Evolutionary conservation across 2,113 vertebrate species (phyloP).

Genomic region (Peromyscus leucopus): DNA sequence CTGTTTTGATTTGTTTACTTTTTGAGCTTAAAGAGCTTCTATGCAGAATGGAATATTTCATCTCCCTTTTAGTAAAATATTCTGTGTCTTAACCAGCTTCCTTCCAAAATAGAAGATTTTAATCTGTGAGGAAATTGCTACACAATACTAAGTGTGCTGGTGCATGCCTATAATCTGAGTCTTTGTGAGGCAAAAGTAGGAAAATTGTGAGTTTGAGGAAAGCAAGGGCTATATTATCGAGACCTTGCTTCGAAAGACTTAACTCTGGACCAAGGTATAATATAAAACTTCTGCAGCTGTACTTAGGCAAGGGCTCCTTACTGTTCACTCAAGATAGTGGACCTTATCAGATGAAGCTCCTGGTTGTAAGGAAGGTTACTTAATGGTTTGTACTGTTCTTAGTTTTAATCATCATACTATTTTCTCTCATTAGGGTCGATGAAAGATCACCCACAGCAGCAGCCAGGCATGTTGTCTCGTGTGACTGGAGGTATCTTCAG

Average conservation of each 20-base stretch:
- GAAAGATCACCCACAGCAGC: constrained; percentile 94
- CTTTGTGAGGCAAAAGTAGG: background rate
- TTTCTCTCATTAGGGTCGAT: constrained; percentile 87
- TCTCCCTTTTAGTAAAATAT: background rate
- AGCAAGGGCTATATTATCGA: background rate
- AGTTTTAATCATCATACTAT: background rate
- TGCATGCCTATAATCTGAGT: background rate
- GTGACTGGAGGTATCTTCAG: constrained; percentile 96
- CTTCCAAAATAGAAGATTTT: background rate
- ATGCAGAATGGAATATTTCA: background rate
- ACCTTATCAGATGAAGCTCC: background rate
- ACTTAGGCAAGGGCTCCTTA: background rate
- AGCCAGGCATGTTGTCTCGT: constrained; percentile 94
- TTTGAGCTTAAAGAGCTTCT: background rate
- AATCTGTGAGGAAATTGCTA: background rate
- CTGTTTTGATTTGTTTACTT: background rate
- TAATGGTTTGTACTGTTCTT: background rate
- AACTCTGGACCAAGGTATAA: background rate
- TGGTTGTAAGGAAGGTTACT: background rate
- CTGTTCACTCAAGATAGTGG: background rate
- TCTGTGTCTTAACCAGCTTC: background rate
- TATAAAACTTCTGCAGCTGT: background rate
- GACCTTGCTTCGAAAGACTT: background rate
- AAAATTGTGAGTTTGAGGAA: background rate
- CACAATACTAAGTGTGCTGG: background rate